Evolutionary conservation across 2,797 vertebrate species (phyloP), one percentile per base, ranked within the genome.

Genomic region (Crenichthys baileyi): DNA sequence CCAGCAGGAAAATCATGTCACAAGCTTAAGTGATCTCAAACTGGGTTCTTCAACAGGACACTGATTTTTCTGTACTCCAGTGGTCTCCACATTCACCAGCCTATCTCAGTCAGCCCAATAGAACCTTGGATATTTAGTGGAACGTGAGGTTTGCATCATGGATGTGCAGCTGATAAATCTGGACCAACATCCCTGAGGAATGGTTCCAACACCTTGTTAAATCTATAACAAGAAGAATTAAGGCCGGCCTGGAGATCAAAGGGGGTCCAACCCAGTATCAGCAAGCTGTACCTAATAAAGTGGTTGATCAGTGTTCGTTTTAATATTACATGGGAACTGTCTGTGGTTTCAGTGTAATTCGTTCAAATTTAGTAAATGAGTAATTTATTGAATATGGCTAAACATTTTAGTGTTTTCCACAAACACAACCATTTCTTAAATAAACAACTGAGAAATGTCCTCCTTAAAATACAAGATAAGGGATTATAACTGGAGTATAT

Each of bases 1-100:
- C 82, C 82, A 91, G 87, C 81, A 89, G 84, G 79, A 87, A 83
- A 82, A 79, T 0, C 13, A 51, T 50, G 13, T 20, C 18, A 20
- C 51, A 24, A n/a, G 1, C 22, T 24, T 8, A 58, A 58, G 8
- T 24, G 6, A 58, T 58, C 24, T 58, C 1, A 24, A 51, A 18
- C 13, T 51, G 16, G 50, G 4, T 51, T 18, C 50, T 15, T 51
- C 50, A 58, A 58, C 55, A 58, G n/a, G 5, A 7, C 7, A 24
- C 1, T 24, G 24, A 58, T 24, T n/a, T 58, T 24, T n/a, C 55
- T 58, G 7, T n/a, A 7, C 55, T 58, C 55, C 55, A 58, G 8
- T 9, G 22, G 55, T 58, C 55, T 58, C 55, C 55, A n/a, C 9
- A n/a, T 7, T 58, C 2, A 24, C 22, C 7, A n/a, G 20, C 51